Evolutionary conservation across 2,888 invertebrate species (phyloP), one percentile per base, ranked within the genome.

Genomic region (Cinara cedri): DNA sequence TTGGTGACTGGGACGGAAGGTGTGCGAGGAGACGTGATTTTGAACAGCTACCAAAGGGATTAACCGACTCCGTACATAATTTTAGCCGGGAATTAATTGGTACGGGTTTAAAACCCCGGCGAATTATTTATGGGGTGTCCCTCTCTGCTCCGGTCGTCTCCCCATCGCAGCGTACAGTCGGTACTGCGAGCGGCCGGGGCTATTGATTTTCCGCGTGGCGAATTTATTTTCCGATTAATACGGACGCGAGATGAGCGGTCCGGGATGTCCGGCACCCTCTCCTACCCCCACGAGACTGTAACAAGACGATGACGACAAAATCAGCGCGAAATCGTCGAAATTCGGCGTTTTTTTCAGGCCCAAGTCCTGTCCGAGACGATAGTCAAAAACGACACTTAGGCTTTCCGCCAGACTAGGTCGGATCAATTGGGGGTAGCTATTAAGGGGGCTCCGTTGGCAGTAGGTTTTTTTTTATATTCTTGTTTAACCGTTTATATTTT

Each of bases 51-150:
- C 78, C 78, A 14, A 60, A 70, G 70, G 78, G 78, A 78, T 70
- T 78, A 70, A 62, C 78, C 60, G 70, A 70, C 26, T 51, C 60
- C 70, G 78, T 78, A 62, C 78, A 70, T 51, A 51, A 70, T 70
- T 78, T 78, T 70, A 62, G 70, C 51, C 60, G 60, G 66, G 78
- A 78, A 70, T 70, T 70, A 78, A 70, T 78, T 46, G 78, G 68
- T 42, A 26, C 51, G 70, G 78, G 42, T 51, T 70, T 70, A 60
- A 51, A 51, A 62, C 24, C 49, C 49, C 24, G 70, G 49, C 26
- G 78, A 78, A 78, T 78, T 78, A 78, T 78, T 78, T 70, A 78
- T 70, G 57, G 49, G 4, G 46, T 34, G 34, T 6, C 34, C 34
- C 34, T 6, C 34, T 6, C 34, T 6, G 34, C 34, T 4, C n/a